A percentile compares a stretch with the other conserved stretches of the same genome.
These are phyloP conservation scores for Rhagonycha lutea DNA, from an alignment of 2,888 invertebrate genomes.

Conservation along the genomic window DNA sequence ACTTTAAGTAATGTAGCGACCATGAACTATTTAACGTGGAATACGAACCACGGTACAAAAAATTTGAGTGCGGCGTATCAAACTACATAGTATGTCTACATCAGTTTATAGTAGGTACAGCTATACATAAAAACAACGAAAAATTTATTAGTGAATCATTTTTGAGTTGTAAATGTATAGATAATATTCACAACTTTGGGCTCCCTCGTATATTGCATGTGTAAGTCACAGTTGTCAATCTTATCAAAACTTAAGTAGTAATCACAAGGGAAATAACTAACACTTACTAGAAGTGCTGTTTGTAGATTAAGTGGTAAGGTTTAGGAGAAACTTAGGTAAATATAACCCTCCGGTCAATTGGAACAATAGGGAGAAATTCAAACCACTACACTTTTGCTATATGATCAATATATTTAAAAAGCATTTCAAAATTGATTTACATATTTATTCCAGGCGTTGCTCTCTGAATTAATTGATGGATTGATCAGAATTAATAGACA, in stretches of 20 bases:
- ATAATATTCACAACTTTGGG: not conserved
- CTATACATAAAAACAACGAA: too few relatives aligned
- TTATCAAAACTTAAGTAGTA: not conserved
- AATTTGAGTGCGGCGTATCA: too few relatives aligned
- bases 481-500: too few relatives aligned
- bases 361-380: not conserved
- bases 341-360: not conserved
- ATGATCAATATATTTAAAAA: not conserved
- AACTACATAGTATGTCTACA: too few relatives aligned
- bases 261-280: not conserved
- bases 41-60: too few relatives aligned
- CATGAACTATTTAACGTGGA: too few relatives aligned
- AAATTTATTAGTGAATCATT: too few relatives aligned
- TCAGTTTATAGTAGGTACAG: too few relatives aligned
- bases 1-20: too few relatives aligned
- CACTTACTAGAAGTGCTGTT: not conserved
- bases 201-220: not conserved
- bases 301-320: not conserved
- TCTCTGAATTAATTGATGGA: too few relatives aligned
- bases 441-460: not conserved
- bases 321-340: not conserved
- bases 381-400: not conserved
- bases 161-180: not conserved
- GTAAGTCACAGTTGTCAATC: not conserved
- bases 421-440: not conserved